These are phyloP conservation scores for Zootoca vivipara DNA, from an alignment of 2,113 vertebrate species.

Conservation along the genomic window DNA sequence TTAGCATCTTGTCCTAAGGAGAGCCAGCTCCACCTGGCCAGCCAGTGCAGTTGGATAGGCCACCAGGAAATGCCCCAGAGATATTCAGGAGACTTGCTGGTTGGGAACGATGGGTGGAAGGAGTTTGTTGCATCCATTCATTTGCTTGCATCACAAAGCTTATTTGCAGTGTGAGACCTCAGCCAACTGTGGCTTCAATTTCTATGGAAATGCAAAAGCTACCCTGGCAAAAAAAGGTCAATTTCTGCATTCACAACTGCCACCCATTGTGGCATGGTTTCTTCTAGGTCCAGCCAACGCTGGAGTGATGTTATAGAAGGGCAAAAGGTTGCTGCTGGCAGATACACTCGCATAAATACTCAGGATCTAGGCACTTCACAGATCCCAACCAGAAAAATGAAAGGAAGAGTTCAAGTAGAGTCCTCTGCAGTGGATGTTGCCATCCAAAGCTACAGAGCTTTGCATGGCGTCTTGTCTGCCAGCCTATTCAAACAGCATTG, in stretches of 20 bases:
- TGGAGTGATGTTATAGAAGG: not conserved
- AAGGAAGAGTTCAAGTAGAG: not conserved
- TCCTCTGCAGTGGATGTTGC: not conserved
- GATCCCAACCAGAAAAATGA: not conserved
- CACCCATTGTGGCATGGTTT: too few species aligned
- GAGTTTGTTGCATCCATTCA: not conserved
- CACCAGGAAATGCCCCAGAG: not conserved
- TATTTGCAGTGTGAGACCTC: not conserved
- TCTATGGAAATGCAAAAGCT: not conserved
- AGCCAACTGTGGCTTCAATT: too few species aligned
- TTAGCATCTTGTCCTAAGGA: not conserved
- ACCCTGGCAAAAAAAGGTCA: not conserved
- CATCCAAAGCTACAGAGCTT: not conserved
- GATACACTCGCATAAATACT: not conserved
- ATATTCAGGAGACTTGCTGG: not conserved
- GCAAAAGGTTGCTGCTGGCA: not conserved
- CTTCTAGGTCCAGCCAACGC: not conserved
- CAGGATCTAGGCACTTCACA: not conserved
- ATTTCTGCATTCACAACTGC: not conserved
- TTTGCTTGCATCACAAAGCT: not conserved
- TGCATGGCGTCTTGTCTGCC: not conserved
- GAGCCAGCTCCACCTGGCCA: constrained; percentile 4
- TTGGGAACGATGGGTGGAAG: not conserved
- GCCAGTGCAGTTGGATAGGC: not conserved
- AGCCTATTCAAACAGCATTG: not conserved